Base-by-base conservation (phyloP, 2,888 invertebrate species). In the Pandemis heparana region DNA sequence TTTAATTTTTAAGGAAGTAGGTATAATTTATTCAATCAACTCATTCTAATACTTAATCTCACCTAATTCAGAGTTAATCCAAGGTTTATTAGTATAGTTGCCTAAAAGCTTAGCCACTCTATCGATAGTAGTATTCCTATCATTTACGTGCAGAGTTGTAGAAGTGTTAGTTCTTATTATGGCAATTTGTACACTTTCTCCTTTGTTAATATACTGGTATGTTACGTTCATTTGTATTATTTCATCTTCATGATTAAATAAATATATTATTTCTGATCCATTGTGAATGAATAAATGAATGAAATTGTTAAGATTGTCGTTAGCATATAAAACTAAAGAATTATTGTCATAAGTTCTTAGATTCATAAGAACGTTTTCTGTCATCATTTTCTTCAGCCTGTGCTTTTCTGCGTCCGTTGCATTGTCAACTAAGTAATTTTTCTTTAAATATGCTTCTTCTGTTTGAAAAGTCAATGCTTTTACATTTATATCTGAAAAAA, bases 261-360 rank as follows among this genome's bases (percentile, higher is more conserved):
- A 92, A 83, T 98, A 98, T 60, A 98, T 96, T 38, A 98, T 97
- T 90, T 96, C 96, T 9, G 96, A 96, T 14, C 97, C 97, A 76
- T 96, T 96, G 77, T 97, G 96, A 76, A 98, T 96, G 88, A 97
- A 98, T 41, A 98, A 91, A 88, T 98, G 98, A 67, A 98, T 96
- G 87, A 99, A 99, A 89, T 99, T 99, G 86, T 98, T 98, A 75
- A 98, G 94, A 87, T 98, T 97, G 88, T 99, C 99, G 85, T 98
- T 98, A 46, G 98, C 98, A 85, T 99, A 99, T 8, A 99, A 92
- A 18, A 99, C 96, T 80, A 99, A 90, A 0, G 98, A 96, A 78
- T 97, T 96, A 53, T 95, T 95, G 81, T 97, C 97, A 85, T 98
- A 98, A 0, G 99, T 99, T 80, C 99, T 95, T 75, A 99, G 94